Evolutionary conservation across 1,140 invertebrate species (phyloP).

Genomic region (Aphelenchoides fujianensis): DNA sequence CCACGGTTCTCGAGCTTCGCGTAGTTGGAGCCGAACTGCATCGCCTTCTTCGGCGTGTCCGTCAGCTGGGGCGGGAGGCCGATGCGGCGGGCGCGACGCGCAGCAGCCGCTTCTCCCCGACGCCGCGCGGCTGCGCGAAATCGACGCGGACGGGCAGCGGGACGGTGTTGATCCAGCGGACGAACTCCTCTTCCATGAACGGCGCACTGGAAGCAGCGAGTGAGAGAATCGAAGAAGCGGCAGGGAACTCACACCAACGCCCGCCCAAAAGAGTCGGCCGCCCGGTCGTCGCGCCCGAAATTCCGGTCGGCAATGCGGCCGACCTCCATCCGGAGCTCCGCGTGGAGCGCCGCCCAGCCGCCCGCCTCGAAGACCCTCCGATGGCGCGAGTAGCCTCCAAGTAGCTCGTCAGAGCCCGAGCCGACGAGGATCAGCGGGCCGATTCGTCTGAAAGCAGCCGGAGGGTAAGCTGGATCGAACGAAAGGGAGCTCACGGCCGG

Average conservation of each 20-base stretch:
- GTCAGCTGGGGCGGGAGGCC: conserved; percentile 68
- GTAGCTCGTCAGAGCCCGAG: conserved; percentile 92
- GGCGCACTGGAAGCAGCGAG: conserved; percentile 70
- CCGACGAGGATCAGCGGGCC: conserved; percentile 70
- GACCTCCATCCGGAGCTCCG: conserved; percentile 50
- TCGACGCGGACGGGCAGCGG: conserved; percentile 75
- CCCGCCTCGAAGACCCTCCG: conserved; percentile 38
- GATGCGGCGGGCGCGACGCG: conserved; percentile 68
- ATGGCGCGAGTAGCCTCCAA: conserved; percentile 81
- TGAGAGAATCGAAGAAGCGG: neutral
- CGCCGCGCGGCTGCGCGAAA: conserved; percentile 68
- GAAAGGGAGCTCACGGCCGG: conserved; percentile 36
- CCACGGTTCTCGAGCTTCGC: conserved; percentile 76
- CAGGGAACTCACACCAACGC: conserved; percentile 31
- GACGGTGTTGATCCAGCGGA: conserved; percentile 69
- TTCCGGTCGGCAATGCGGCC: conserved; percentile 69
- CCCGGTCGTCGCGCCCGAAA: conserved; percentile 87
- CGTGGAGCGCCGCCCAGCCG: conserved; percentile 31
- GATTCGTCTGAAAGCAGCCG: neutral
- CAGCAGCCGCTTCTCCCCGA: conserved; percentile 89
- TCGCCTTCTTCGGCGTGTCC: conserved; percentile 79
- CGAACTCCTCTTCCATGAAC: conserved; percentile 87
- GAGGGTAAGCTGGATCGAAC: neutral
- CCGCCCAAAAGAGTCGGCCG: conserved; percentile 68
- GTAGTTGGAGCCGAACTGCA: conserved; percentile 95